A percentile compares a stretch with the other conserved stretches of the same genome.
These are phyloP conservation scores for Drosophila gunungcola DNA, from an alignment of 1,140 invertebrate species.

Conservation along the genomic window DNA sequence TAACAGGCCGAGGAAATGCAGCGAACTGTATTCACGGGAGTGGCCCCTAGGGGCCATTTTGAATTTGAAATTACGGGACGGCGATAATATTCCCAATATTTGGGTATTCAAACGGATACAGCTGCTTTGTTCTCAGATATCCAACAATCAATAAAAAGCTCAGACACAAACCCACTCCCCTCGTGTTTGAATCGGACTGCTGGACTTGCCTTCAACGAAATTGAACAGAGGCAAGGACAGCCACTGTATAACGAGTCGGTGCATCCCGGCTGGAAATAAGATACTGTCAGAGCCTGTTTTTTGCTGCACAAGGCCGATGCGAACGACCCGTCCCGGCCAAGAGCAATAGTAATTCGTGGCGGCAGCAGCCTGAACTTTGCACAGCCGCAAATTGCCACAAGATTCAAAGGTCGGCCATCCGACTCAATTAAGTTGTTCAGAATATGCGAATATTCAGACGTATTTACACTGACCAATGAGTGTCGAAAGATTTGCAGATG, in stretches of 20 bases:
- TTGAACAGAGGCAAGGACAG: conserved; percentile 19
- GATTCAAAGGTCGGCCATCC: conserved; percentile 43
- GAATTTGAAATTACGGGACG: conserved; percentile 17
- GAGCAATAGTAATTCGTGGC: conserved; percentile 35
- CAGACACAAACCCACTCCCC: neutral
- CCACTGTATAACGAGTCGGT: conserved; percentile 21
- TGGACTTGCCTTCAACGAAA: neutral
- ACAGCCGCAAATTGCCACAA: conserved; percentile 9
- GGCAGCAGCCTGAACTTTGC: conserved; percentile 43
- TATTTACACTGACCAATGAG: neutral
- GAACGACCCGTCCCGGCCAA: conserved; percentile 5
- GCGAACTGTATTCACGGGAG: neutral
- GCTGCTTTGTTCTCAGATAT: conserved; percentile 48
- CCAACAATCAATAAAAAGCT: conserved; percentile 35
- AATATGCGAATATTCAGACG: conserved; percentile 10
- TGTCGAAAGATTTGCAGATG: conserved; percentile 31
- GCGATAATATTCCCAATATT: conserved; percentile 18
- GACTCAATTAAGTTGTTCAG: conserved; percentile 38
- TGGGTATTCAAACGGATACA: conserved; percentile 20
- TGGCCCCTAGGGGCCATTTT: conserved; percentile 14
- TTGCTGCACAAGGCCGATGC: neutral
- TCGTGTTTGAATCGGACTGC: neutral
- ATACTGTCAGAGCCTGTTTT: conserved; percentile 18
- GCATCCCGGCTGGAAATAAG: conserved; percentile 7
- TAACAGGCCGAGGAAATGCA: neutral